Evolutionary conservation across 2,113 vertebrate genomes (phyloP).

Genomic region (Herpailurus yagouaroundi): DNA sequence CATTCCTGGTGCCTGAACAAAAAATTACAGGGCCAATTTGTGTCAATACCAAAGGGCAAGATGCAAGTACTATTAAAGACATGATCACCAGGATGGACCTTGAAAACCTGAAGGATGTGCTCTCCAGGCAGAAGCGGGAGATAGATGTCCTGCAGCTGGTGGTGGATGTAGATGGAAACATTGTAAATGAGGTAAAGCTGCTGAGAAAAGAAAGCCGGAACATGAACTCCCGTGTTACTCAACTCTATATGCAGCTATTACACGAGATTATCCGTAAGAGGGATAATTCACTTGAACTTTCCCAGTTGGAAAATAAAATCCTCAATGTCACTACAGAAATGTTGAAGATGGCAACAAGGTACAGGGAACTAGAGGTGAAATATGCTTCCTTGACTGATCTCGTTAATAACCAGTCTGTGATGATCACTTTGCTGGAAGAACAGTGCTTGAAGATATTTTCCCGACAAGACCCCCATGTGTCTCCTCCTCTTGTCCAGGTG

Average conservation of each 20-base stretch:
- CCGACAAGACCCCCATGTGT: constrained; percentile 88
- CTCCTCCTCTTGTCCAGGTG: constrained; percentile 96
- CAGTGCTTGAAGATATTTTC: constrained; percentile 92
- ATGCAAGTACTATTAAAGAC: constrained; percentile 88
- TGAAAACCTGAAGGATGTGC: constrained; percentile 94
- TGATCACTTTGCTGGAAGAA: constrained; percentile 93
- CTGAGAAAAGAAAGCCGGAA: constrained; percentile 98
- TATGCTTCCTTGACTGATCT: constrained; percentile 92
- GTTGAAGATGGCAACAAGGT: constrained; percentile 94
- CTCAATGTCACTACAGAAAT: constrained; percentile 98
- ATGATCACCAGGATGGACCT: constrained; percentile 97
- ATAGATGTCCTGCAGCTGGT: constrained; percentile 96
- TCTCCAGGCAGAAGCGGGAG: constrained; percentile 95
- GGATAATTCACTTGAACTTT: constrained; percentile 97
- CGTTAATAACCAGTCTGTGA: constrained; percentile 97
- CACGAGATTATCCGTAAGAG: constrained; percentile 99
- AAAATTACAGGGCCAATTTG: constrained; percentile 98
- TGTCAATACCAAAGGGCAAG: constrained; percentile 91
- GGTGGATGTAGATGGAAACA: constrained; percentile 96
- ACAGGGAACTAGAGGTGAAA: constrained; percentile 94
- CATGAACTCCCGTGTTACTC: constrained; percentile 99
- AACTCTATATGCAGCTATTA: constrained; percentile 98
- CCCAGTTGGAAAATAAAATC: constrained; percentile 96
- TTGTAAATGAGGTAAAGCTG: constrained; percentile 98
- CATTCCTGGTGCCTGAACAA: constrained; percentile 96